phyloP scores from a whole-genome alignment of 1,140 invertebrate species.

The Parapsyche elsis region DNA sequence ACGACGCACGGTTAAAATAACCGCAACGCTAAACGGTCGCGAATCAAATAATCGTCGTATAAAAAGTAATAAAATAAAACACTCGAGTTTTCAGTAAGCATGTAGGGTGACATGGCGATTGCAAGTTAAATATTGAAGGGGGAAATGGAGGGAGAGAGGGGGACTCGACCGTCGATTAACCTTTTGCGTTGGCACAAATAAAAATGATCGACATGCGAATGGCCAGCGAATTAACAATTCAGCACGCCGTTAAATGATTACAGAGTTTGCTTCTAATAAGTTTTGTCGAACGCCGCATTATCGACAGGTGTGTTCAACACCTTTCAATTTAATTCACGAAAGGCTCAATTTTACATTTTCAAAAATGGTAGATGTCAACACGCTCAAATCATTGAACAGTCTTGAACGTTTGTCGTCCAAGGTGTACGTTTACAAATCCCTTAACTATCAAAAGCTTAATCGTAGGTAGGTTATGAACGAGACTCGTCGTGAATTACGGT shows the following conservation, averaged over 20 bases:
- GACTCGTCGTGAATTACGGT: not conserved
- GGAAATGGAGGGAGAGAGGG: not conserved
- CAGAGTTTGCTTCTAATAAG: not conserved
- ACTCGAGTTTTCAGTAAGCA: not conserved
- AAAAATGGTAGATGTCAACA: not conserved
- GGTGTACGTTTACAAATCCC: not conserved
- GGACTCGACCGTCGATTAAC: not conserved
- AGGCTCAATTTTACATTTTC: not conserved
- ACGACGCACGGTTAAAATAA: slow-evolving; percentile 1
- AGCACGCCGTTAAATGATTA: slow-evolving; percentile 8
- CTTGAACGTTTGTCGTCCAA: not conserved
- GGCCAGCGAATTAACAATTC: not conserved
- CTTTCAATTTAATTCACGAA: not conserved
- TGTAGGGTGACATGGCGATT: not conserved
- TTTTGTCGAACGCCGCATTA: not conserved
- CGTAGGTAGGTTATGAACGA: not conserved
- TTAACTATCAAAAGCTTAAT: not conserved
- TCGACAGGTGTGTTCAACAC: not conserved
- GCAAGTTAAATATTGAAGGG: not conserved
- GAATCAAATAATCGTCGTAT: not conserved
- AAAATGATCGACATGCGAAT: slow-evolving; percentile 3
- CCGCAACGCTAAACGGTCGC: slow-evolving; percentile 9
- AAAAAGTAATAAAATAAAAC: not conserved
- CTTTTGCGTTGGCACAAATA: not conserved
- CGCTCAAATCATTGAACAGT: too few species aligned